These are phyloP conservation scores for Parasteatoda tepidariorum DNA, from an alignment of 1,140 invertebrate genomes.

Conservation along the genomic window DNA sequence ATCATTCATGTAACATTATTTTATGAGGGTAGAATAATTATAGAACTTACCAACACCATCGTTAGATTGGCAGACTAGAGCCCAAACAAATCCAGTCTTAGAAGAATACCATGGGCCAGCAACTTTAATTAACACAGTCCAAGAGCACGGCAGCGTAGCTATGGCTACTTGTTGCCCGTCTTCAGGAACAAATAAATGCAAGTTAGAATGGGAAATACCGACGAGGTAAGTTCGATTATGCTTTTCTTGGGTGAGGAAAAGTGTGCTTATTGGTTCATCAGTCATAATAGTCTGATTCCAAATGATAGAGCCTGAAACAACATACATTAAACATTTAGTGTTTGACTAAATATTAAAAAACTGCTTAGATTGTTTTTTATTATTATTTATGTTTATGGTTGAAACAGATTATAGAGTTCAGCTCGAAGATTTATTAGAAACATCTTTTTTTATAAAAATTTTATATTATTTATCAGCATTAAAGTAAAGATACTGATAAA, in stretches of 20 bases:
- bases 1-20: no score
- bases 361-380: no score
- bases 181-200: not conserved
- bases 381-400: no score
- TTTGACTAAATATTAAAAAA: no score
- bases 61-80: not conserved
- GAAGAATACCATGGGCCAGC: not conserved
- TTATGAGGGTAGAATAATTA: no score
- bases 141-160: not conserved
- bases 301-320: not conserved
- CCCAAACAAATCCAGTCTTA: not conserved
- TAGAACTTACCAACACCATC: conserved; percentile 1
- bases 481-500: no score
- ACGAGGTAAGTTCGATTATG: no score
- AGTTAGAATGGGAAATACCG: no score
- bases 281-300: not conserved
- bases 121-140: not conserved
- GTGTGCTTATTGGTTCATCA: not conserved
- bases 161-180: not conserved
- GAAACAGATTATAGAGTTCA: no score
- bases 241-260: not conserved
- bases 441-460: no score
- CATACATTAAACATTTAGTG: not conserved
- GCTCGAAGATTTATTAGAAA: no score
- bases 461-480: no score